Percentiles rank a stretch among this genome's conserved stretches.
phyloP scores from a whole-genome alignment of 2,888 invertebrate species.

The Polietes domitor region DNA sequence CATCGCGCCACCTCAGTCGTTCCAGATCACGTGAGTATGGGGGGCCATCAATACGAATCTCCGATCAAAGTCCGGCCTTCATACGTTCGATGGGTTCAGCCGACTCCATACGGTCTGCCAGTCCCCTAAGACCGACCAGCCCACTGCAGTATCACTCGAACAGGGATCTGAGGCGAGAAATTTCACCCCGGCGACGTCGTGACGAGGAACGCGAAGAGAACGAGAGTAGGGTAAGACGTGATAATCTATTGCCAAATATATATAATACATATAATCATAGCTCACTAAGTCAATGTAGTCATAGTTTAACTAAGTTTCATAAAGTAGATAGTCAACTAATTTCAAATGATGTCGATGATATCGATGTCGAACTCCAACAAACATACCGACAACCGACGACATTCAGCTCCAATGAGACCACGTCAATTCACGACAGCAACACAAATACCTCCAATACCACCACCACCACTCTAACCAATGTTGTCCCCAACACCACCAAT shows the following conservation, averaged over 20 bases:
- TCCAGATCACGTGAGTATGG: constrained; percentile 69
- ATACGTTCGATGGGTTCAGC: constrained; percentile 74
- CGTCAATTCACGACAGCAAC: constrained; percentile 64
- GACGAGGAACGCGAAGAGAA: constrained; percentile 78
- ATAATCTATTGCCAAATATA: constrained; percentile 80
- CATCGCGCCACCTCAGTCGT: constrained; percentile 73
- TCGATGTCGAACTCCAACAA: constrained; percentile 54
- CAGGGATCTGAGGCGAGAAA: constrained; percentile 77
- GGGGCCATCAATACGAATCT: constrained; percentile 74
- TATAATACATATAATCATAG: constrained; percentile 77
- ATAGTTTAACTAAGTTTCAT: constrained; percentile 80
- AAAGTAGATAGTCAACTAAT: constrained; percentile 81
- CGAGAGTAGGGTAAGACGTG: constrained; percentile 80
- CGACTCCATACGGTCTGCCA: constrained; percentile 74
- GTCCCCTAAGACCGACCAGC: constrained; percentile 73
- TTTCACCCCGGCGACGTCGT: constrained; percentile 77
- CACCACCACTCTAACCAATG: constrained; percentile 62
- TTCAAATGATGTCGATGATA: constrained; percentile 66
- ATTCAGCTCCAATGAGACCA: constrained; percentile 69
- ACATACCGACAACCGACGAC: constrained; percentile 67
- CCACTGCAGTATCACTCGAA: constrained; percentile 76
- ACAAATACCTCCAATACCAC: constrained; percentile 65
- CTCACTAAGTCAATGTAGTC: constrained; percentile 75
- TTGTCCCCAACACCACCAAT: constrained; percentile 52
- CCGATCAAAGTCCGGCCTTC: constrained; percentile 69